Conservation (phyloP, 2,113 vertebrate genomes). For the Chamaetylas fuelleborni region DNA sequence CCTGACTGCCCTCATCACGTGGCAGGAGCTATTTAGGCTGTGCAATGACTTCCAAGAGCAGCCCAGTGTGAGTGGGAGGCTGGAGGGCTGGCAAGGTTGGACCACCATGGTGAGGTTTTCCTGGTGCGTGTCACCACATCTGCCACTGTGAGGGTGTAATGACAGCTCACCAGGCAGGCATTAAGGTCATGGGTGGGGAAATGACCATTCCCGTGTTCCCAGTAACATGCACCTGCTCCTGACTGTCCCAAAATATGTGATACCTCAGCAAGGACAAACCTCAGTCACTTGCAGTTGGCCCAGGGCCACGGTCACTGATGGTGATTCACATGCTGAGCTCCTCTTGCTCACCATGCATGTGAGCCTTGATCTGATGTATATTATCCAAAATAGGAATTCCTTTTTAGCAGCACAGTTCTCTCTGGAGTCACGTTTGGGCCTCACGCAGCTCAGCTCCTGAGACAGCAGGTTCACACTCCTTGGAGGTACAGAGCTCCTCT, state of each 20-base stretch:
- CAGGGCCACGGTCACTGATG: fast-evolving
- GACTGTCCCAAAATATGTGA: not conserved
- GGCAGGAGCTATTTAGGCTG: not conserved
- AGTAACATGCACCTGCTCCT: not conserved
- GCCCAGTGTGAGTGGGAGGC: not conserved
- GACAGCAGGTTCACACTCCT: not conserved
- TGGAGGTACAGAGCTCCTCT: not conserved
- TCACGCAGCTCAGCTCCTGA: not conserved
- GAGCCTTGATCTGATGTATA: not conserved
- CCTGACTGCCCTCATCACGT: fast-evolving
- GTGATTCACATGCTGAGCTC: not conserved
- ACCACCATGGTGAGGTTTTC: not conserved
- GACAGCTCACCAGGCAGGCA: not conserved
- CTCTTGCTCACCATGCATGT: not conserved
- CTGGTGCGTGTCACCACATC: not conserved
- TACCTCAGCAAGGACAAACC: not conserved
- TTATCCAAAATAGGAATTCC: not conserved
- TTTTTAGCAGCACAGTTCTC: not conserved
- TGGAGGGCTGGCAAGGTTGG: not conserved
- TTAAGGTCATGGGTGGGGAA: not conserved
- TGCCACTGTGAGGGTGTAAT: not conserved
- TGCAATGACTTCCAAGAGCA: not conserved
- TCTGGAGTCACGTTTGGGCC: not conserved
- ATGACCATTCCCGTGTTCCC: not conserved
- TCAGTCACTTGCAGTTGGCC: not conserved